Conservation (phyloP, 2,797 vertebrate species). For the Antrozous pallidus region DNA sequence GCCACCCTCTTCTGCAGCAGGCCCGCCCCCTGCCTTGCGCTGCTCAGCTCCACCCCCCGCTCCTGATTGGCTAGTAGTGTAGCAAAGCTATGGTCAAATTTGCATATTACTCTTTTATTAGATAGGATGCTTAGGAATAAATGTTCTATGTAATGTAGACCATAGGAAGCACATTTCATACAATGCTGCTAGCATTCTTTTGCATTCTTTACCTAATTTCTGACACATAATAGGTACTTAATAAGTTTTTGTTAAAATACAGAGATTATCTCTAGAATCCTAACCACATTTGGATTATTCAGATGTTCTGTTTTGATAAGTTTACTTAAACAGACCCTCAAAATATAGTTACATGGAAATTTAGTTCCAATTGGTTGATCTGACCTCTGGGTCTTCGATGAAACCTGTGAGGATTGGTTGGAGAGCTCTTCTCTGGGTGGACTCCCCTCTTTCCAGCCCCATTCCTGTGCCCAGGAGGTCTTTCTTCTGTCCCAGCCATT, state of each 20-base stretch:
- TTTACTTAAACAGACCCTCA: neutral
- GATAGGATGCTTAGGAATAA: neutral
- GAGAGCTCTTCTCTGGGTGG: neutral
- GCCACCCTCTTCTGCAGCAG: too few relatives aligned
- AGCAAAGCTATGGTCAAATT: too few relatives aligned
- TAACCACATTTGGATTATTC: neutral
- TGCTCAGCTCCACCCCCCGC: too few relatives aligned
- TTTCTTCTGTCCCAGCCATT: neutral
- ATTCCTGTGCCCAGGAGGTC: neutral
- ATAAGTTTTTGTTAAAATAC: neutral
- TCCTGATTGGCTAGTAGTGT: too few relatives aligned
- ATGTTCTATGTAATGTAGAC: neutral
- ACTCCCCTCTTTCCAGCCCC: neutral
- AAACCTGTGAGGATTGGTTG: neutral
- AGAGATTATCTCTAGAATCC: neutral
- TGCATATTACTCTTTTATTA: too few relatives aligned
- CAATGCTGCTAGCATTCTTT: neutral
- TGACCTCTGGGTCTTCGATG: neutral
- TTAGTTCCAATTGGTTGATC: neutral
- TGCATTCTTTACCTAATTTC: neutral
- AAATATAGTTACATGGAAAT: neutral
- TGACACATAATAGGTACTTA: neutral
- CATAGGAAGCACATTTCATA: neutral
- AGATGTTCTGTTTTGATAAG: neutral
- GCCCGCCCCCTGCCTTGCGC: too few relatives aligned